Percentiles rank a stretch among this genome's conserved stretches.
phyloP scores from a whole-genome alignment of 2,888 invertebrate genomes.

The Subacronicta megacephala region DNA sequence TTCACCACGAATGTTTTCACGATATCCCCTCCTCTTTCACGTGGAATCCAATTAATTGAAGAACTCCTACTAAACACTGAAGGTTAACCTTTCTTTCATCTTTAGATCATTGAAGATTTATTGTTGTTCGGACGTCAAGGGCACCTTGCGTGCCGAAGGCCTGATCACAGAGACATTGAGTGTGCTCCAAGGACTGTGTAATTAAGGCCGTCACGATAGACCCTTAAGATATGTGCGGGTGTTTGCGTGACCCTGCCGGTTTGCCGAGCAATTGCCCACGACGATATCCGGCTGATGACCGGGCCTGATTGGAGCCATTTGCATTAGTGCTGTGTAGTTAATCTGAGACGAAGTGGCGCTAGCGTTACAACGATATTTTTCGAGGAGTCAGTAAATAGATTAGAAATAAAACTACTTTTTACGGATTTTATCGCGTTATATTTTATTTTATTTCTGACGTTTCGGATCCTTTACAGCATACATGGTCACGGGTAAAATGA shows the following conservation, averaged over 20 bases:
- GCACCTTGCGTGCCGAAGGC: conserved; percentile 37
- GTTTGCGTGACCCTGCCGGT: conserved; percentile 62
- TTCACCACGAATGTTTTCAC: neutral
- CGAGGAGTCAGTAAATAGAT: conserved; percentile 5
- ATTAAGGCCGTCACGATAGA: conserved; percentile 73
- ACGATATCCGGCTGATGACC: conserved; percentile 50
- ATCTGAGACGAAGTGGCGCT: conserved; percentile 25
- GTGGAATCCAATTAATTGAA: neutral
- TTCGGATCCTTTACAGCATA: no score
- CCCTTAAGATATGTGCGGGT: conserved; percentile 43
- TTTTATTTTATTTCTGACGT: no score
- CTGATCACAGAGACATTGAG: conserved; percentile 63
- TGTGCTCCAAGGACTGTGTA: conserved; percentile 62
- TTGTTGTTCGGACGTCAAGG: conserved; percentile 31
- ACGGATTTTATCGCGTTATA: no score
- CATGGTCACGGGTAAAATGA: no score
- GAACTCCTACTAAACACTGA: neutral
- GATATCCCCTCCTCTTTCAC: neutral
- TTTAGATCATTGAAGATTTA: conserved; percentile 16
- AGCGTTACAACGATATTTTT: conserved; percentile 24
- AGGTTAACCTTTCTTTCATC: neutral
- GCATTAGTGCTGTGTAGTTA: conserved; percentile 52
- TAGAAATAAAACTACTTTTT: no score
- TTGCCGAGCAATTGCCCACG: conserved; percentile 57
- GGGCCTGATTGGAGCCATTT: conserved; percentile 51